Evolutionary conservation across 2,113 vertebrate genomes (phyloP), one percentile per base, ranked within the genome.

Genomic region (Mesitornis unicolor): DNA sequence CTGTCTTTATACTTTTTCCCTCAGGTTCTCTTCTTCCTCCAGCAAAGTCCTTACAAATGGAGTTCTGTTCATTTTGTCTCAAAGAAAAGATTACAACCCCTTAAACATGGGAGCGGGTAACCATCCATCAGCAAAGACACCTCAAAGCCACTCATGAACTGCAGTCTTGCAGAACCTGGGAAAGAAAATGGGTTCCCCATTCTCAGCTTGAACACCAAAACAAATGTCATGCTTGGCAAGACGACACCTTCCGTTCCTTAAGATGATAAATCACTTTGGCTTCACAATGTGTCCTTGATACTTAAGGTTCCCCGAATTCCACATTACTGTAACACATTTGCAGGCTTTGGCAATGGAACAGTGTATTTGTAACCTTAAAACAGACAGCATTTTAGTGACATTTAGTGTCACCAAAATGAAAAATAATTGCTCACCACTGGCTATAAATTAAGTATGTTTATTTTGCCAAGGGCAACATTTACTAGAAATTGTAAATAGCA

Each of bases 381-480:
- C 33, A 96, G 90, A 86, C 29, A 84, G 40, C 59, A 85, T 70
- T 90, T 93, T 57, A 87, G 61, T 94, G 84, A 94, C 57, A 89
- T 68, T 91, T 90, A 92, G 35, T 93, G 71, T 67, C 82, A 63
- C 33, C 75, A 92, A 90, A 96, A 94, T 91, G 61, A 97, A 96
- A 96, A 97, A 90, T 84, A 97, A 97, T 93, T 91, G 70, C 76
- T 97, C 71, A 89, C 67, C 84, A 89, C 26, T 53, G 54, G 56
- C 83, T 92, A 94, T 93, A 97, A 97, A 97, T 96, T 97, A 97
- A 90, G 79, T 80, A 94, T 80, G 85, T 94, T 97, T 98, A 96
- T 97, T 96, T 96, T 89, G 81, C 85, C 85, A 96, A 75, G 85
- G 95, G 84, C 96, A 98, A 93, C 84, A 74, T 91, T 97, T 97